Base-by-base conservation (phyloP, 2,888 invertebrate species). In the Arctia plantaginis region DNA sequence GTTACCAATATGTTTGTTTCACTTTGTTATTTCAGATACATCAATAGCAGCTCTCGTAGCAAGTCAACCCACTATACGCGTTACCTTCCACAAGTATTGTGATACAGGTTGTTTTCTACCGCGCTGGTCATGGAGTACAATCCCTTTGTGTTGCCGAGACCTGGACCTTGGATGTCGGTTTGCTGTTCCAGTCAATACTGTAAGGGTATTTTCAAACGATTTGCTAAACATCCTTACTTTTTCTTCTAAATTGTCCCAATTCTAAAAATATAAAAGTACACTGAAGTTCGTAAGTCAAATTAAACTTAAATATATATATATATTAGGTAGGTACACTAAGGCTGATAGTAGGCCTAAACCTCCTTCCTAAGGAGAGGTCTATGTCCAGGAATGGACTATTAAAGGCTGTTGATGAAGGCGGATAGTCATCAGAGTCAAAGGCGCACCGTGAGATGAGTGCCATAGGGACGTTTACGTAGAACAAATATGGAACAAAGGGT, bases 11-110 rank as follows among this genome's bases (percentile, higher is more conserved):
- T n/a, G n/a, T n/a, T n/a, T n/a, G n/a, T n/a, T n/a, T n/a, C n/a
- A n/a, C n/a, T n/a, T n/a, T n/a, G n/a, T n/a, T n/a, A n/a, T n/a
- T n/a, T n/a, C n/a, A n/a, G n/a, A n/a, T n/a, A n/a, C n/a, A n/a
- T n/a, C n/a, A n/a, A n/a, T n/a, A n/a, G n/a, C n/a, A n/a, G n/a
- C n/a, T n/a, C n/a, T n/a, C n/a, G n/a, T 44, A 59, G 27, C 6
- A 30, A 30, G 18, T 62, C 18, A 18, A 62, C 27, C 6, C 3
- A 10, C 51, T 59, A 59, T 30, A 44, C 23, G 23, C 47, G 47
- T 73, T 84, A 92, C 93, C 91, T 93, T 93, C 93, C 93, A 93
- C 35, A 93, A 74, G 77, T 88, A 93, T 3, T 77, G 79, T 1
- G 90, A 87, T 8, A 90, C 84, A 0, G 77, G 69, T 75, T 89